Conservation (phyloP, 2,113 vertebrate genomes). For the Parus major region DNA sequence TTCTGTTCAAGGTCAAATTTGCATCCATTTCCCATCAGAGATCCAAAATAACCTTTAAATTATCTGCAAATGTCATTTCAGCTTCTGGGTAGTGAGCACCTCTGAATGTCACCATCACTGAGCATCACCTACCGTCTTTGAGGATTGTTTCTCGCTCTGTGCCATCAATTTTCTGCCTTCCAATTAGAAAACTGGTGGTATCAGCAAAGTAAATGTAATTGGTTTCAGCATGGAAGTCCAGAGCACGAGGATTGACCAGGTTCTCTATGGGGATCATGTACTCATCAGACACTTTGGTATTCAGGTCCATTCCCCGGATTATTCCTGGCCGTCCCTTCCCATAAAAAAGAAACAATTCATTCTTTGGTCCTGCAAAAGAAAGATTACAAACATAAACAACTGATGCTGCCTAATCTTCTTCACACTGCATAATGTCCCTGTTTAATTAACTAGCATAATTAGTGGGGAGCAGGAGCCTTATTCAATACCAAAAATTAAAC, state of each 20-base stretch:
- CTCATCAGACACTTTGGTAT: constrained; percentile 91
- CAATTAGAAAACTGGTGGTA: constrained; percentile 97
- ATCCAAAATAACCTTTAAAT: not conserved
- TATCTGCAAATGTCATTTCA: not conserved
- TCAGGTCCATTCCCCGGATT: constrained; percentile 92
- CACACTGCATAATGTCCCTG: constrained; percentile 47
- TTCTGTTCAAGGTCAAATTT: not conserved
- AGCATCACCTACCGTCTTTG: constrained; percentile 86
- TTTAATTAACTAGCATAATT: constrained; percentile 79
- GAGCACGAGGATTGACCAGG: constrained; percentile 93
- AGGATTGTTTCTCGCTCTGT: constrained; percentile 91
- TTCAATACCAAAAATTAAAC: constrained; percentile 72
- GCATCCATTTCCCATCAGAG: not conserved
- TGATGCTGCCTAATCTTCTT: constrained; percentile 71
- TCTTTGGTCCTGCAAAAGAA: constrained; percentile 89
- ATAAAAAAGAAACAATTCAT: constrained; percentile 96
- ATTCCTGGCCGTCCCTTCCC: constrained; percentile 97
- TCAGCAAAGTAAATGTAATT: constrained; percentile 97
- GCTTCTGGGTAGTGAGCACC: not conserved
- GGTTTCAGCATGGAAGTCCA: constrained; percentile 92
- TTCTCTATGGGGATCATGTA: constrained; percentile 95
- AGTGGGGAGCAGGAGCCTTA: constrained; percentile 23
- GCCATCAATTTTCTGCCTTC: constrained; percentile 93
- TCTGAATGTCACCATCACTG: not conserved
- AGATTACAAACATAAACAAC: constrained; percentile 77